phyloP scores from a whole-genome alignment of 2,888 invertebrate species.

The Endomychus coccineus region DNA sequence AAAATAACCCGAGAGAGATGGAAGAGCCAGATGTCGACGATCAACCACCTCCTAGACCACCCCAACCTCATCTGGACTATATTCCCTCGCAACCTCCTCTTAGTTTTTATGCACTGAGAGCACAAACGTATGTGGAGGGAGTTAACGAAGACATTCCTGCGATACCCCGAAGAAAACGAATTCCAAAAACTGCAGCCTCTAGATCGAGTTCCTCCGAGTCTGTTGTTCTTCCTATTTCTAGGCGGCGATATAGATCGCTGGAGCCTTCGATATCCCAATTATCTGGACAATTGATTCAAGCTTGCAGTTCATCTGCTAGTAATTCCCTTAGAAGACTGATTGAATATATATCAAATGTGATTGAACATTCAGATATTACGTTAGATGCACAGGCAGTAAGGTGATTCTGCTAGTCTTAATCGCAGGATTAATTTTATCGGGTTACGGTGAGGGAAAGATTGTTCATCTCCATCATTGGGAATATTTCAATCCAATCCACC shows the following conservation, averaged over 20 bases:
- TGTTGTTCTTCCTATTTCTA: slow-evolving; percentile 14
- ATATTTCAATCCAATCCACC: slow-evolving; percentile 82
- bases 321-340: slow-evolving; percentile 63
- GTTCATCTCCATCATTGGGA: slow-evolving; percentile 83
- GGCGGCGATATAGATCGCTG: slow-evolving; percentile 38
- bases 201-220: slow-evolving; percentile 32
- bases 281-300: slow-evolving; percentile 61
- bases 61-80: slow-evolving; percentile 39
- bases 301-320: slow-evolving; percentile 58
- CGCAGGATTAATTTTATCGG: slow-evolving; percentile 68
- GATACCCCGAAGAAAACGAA: slow-evolving; percentile 48
- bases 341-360: slow-evolving; percentile 54
- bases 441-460: slow-evolving; percentile 58
- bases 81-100: slow-evolving; percentile 42
- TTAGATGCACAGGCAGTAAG: slow-evolving; percentile 67
- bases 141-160: slow-evolving; percentile 38
- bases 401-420: slow-evolving; percentile 73
- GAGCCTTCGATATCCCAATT: slow-evolving; percentile 63
- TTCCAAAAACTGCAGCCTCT: slow-evolving; percentile 32
- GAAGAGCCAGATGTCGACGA: slow-evolving; percentile 34
- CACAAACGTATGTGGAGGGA: slow-evolving; percentile 35
- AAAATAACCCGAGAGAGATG: no score
- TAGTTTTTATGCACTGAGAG: slow-evolving; percentile 39
- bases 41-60: slow-evolving; percentile 38
- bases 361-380: no score